Evolutionary conservation across 2,113 vertebrate species (phyloP).

Genomic region (Perca schrenkii): DNA sequence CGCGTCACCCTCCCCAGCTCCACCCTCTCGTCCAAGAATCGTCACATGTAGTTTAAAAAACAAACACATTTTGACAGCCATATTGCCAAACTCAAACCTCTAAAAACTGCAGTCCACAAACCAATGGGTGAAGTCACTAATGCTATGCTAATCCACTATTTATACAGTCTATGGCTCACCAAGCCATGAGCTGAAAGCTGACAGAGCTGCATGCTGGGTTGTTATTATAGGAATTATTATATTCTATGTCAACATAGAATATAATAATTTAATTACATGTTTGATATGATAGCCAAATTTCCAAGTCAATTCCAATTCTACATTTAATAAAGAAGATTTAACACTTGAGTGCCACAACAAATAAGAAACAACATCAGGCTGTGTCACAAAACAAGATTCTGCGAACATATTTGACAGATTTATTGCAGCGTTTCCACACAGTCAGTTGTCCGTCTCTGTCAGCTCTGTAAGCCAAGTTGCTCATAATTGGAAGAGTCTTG

Average conservation of each 20-base stretch:
- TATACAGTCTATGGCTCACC: background rate
- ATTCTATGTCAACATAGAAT: conserved; percentile 13
- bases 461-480: conserved; percentile 20
- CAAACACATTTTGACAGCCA: too few relatives aligned
- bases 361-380: conserved; percentile 18
- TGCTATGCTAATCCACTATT: too few relatives aligned
- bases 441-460: conserved; percentile 25
- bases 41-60: too few relatives aligned
- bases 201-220: background rate
- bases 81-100: too few relatives aligned
- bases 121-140: too few relatives aligned
- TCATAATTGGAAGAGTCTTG: conserved; percentile 25
- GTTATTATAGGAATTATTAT: conserved; percentile 14
- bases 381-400: background rate
- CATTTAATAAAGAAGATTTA: conserved; percentile 33
- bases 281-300: conserved; percentile 19
- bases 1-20: too few relatives aligned
- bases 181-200: background rate
- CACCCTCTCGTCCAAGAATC: too few relatives aligned
- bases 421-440: conserved; percentile 16
- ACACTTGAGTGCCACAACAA: conserved; percentile 17
- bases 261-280: conserved; percentile 18
- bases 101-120: too few relatives aligned
- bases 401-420: conserved; percentile 15
- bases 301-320: background rate